Evolutionary conservation across 2,888 invertebrate species (phyloP).

Genomic region (Notodonta ziczac): DNA sequence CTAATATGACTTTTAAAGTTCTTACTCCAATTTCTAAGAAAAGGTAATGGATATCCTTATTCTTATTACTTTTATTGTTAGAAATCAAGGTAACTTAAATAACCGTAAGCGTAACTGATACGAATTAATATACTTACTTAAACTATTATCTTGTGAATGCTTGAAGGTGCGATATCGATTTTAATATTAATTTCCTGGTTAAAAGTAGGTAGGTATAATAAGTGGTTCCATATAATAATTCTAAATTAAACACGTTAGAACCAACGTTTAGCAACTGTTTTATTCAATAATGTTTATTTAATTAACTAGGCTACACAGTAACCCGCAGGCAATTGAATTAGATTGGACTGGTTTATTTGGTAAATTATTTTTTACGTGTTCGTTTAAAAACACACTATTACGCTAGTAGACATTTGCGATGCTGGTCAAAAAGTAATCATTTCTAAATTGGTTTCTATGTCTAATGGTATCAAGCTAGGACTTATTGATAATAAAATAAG

Average conservation of each 20-base stretch:
- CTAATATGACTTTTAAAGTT: no score
- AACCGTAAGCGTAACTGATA: neutral
- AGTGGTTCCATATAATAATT: neutral
- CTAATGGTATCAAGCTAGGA: no score
- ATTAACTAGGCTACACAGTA: no score
- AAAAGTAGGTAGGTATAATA: no score
- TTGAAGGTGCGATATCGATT: neutral
- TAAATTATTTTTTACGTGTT: neutral
- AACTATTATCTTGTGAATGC: neutral
- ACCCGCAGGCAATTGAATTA: neutral
- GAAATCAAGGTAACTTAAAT: neutral
- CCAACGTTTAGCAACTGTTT: neutral
- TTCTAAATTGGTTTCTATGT: no score
- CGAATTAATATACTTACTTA: neutral
- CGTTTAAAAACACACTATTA: neutral
- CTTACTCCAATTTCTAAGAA: neutral
- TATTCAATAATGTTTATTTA: neutral
- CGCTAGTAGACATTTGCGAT: no score
- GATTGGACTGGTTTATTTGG: neutral
- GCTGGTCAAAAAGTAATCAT: no score
- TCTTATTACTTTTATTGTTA: neutral
- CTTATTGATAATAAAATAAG: no score
- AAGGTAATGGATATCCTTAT: neutral
- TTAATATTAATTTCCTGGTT: constrained; percentile 1
- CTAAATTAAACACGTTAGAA: neutral